Evolutionary conservation across 1,140 invertebrate genomes (phyloP).

Genomic region (Leptinotarsa undecemlineata): DNA sequence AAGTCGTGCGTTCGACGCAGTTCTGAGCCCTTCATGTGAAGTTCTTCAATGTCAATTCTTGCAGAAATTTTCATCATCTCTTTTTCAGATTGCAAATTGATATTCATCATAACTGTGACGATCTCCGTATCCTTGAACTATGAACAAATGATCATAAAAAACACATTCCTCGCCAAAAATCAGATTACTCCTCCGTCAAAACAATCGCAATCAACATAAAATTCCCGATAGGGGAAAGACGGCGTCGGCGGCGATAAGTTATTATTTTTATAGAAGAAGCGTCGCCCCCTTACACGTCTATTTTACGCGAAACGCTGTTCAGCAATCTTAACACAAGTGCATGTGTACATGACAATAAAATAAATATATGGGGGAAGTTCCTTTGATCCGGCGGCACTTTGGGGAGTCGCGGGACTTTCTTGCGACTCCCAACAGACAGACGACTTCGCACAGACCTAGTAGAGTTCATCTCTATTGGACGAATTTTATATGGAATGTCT

Average conservation of each 20-base stretch:
- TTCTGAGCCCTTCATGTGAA: no score
- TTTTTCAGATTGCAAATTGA: no score
- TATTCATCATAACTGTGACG: no score
- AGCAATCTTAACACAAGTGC: conserved; percentile 45
- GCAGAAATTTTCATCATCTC: no score
- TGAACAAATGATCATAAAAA: not conserved
- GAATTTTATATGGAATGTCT: conserved; percentile 33
- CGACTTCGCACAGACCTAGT: conserved; percentile 31
- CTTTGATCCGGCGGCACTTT: conserved; percentile 46
- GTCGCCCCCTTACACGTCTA: conserved; percentile 32
- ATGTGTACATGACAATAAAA: conserved; percentile 48
- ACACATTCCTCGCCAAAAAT: not conserved
- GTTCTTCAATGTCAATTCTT: no score
- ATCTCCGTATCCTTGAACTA: no score
- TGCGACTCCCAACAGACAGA: conserved; percentile 34
- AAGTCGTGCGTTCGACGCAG: no score
- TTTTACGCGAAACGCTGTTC: conserved; percentile 39
- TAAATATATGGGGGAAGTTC: conserved; percentile 43
- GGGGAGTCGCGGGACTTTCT: conserved; percentile 42
- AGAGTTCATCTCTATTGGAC: conserved; percentile 35
- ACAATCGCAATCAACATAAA: conserved; percentile 23
- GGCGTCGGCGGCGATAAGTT: conserved; percentile 26
- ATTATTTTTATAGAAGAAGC: conserved; percentile 42
- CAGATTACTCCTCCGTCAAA: not conserved
- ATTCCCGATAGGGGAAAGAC: conserved; percentile 9